Percentiles rank a stretch among this genome's conserved stretches.
Evolutionary conservation across 1,140 invertebrate genomes (phyloP).

Genomic region (Papilio polyxenes): DNA sequence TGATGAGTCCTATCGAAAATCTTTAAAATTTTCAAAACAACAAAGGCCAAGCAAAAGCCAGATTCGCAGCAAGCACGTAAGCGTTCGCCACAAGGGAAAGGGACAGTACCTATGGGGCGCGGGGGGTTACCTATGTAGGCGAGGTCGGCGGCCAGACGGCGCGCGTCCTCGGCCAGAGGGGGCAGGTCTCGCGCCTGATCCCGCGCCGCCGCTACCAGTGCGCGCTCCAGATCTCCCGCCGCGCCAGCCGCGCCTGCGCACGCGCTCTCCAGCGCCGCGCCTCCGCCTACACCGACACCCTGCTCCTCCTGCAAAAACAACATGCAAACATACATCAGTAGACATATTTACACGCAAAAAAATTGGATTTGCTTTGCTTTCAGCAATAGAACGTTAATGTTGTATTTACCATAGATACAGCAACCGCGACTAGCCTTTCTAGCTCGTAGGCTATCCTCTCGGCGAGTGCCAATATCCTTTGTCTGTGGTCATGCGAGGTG

Average conservation of each 20-base stretch:
- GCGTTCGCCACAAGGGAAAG: slow-evolving; percentile 56
- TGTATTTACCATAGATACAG: slow-evolving; percentile 89
- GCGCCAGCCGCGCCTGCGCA: slow-evolving; percentile 71
- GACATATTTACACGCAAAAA: neutral
- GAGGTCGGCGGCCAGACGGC: slow-evolving; percentile 75
- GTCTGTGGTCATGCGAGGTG: slow-evolving; percentile 97
- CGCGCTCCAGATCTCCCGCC: slow-evolving; percentile 70
- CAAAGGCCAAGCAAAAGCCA: neutral
- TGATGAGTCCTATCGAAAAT: neutral
- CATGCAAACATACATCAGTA: neutral
- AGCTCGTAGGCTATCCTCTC: slow-evolving; percentile 93
- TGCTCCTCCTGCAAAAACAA: slow-evolving; percentile 72
- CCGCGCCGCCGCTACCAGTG: slow-evolving; percentile 72
- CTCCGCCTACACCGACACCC: slow-evolving; percentile 45
- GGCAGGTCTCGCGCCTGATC: slow-evolving; percentile 75
- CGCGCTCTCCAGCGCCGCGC: slow-evolving; percentile 73
- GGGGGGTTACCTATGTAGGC: slow-evolving; percentile 75
- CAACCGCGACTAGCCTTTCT: slow-evolving; percentile 91
- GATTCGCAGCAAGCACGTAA: slow-evolving; percentile 48
- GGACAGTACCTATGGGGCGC: slow-evolving; percentile 66
- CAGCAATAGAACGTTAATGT: neutral
- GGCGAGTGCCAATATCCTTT: slow-evolving; percentile 95
- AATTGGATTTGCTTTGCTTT: neutral
- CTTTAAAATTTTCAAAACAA: neutral
- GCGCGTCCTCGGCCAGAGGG: slow-evolving; percentile 73